phyloP scores from a whole-genome alignment of 2,113 vertebrate genomes.

The Struthidea cinerea region DNA sequence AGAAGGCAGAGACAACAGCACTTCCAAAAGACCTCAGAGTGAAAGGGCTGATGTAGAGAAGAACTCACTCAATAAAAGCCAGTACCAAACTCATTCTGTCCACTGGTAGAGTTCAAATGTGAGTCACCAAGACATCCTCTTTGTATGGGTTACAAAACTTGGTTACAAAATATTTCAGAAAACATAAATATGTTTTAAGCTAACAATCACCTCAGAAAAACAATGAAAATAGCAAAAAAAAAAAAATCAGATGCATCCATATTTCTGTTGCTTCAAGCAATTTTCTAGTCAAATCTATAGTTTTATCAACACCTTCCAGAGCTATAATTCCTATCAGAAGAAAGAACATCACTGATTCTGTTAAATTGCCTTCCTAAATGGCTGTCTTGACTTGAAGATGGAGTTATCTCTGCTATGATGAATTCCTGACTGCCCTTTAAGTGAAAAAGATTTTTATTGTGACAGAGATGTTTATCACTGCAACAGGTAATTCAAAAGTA shows the following conservation, averaged over 20 bases:
- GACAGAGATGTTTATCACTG: not conserved
- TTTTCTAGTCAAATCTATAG: not conserved
- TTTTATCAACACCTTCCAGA: not conserved
- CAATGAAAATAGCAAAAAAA: not conserved
- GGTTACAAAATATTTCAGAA: not conserved
- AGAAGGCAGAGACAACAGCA: not conserved
- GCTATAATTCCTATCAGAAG: not conserved
- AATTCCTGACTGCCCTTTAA: not conserved
- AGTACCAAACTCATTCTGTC: not conserved
- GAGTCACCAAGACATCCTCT: not conserved
- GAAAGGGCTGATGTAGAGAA: not conserved
- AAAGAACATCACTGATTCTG: not conserved
- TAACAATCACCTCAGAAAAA: not conserved
- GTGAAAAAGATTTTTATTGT: not conserved
- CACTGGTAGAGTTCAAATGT: not conserved
- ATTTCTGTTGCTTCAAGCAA: not conserved
- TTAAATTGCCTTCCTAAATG: not conserved
- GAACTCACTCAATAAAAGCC: not conserved
- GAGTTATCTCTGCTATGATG: fast-evolving
- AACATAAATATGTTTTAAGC: not conserved
- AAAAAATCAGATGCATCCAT: not conserved
- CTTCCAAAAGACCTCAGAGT: not conserved
- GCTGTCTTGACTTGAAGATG: not conserved
- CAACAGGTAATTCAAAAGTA: not conserved
- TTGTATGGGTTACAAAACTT: not conserved